Percentiles rank a stretch among this genome's conserved stretches.
Evolutionary conservation across 2,113 vertebrate genomes (phyloP).

Genomic region (Stegostoma tigrinum): DNA sequence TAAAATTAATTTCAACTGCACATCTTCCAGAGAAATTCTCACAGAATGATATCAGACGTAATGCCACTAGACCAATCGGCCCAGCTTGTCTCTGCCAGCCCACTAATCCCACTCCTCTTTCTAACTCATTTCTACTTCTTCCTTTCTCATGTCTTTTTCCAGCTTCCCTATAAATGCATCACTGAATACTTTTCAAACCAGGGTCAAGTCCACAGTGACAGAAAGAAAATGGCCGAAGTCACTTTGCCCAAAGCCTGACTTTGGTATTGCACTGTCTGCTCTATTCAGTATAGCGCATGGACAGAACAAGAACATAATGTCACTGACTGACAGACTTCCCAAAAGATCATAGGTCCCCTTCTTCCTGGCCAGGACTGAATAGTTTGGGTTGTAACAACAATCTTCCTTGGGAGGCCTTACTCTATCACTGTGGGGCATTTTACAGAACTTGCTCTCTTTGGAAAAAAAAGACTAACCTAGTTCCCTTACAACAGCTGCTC

Average conservation of each 20-base stretch:
- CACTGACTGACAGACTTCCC: background rate
- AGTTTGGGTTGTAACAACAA: background rate
- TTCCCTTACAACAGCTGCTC: background rate
- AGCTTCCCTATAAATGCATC: background rate
- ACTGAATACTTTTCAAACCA: background rate
- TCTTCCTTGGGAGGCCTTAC: background rate
- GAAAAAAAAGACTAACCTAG: no score
- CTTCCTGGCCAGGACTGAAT: background rate
- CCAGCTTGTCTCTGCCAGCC: background rate
- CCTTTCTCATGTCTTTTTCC: background rate
- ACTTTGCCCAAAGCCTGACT: background rate
- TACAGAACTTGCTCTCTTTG: background rate
- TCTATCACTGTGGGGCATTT: background rate
- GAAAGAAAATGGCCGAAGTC: background rate
- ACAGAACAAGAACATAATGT: background rate
- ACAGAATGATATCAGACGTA: background rate
- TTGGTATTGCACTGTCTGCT: background rate
- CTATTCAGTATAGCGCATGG: background rate
- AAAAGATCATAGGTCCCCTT: background rate
- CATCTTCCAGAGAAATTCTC: background rate
- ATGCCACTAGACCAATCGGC: background rate
- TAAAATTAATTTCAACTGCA: background rate
- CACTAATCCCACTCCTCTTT: background rate
- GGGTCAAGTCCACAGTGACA: background rate
- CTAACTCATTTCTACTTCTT: background rate